phyloP scores from a whole-genome alignment of 2,888 invertebrate species.

The Dione vanillae region DNA sequence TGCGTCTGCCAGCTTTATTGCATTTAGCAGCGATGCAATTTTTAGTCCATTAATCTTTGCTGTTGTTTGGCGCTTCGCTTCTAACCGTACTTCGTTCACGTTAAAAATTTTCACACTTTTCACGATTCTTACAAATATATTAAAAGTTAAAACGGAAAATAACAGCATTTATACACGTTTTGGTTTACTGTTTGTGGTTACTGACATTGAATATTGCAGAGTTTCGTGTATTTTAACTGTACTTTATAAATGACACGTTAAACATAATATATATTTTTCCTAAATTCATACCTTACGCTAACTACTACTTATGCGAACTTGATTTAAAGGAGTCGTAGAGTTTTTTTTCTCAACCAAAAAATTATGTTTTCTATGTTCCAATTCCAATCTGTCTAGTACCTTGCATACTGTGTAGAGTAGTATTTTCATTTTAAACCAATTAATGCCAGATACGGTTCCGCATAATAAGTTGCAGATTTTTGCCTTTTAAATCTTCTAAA shows the following conservation, averaged over 20 bases:
- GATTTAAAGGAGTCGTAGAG: too few species aligned
- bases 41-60: slow-evolving; percentile 80
- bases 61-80: slow-evolving; percentile 65
- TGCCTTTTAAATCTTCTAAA: too few species aligned
- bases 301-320: too few species aligned
- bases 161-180: neutral
- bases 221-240: neutral
- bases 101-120: slow-evolving; percentile 47
- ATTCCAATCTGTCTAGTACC: too few species aligned
- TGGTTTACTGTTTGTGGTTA: neutral
- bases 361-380: too few species aligned
- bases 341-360: too few species aligned
- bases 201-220: too few species aligned
- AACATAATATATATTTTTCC: neutral
- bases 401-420: too few species aligned
- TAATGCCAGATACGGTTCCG: too few species aligned
- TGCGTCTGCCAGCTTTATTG: slow-evolving; percentile 71
- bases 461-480: too few species aligned
- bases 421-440: too few species aligned
- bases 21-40: slow-evolving; percentile 77
- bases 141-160: slow-evolving; percentile 23
- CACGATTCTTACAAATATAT: slow-evolving; percentile 41
- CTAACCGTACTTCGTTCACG: slow-evolving; percentile 49
- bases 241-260: neutral
- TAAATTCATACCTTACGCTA: too few species aligned